Base-by-base conservation (phyloP, 2,888 invertebrate species). In the Diloba caeruleocephala region DNA sequence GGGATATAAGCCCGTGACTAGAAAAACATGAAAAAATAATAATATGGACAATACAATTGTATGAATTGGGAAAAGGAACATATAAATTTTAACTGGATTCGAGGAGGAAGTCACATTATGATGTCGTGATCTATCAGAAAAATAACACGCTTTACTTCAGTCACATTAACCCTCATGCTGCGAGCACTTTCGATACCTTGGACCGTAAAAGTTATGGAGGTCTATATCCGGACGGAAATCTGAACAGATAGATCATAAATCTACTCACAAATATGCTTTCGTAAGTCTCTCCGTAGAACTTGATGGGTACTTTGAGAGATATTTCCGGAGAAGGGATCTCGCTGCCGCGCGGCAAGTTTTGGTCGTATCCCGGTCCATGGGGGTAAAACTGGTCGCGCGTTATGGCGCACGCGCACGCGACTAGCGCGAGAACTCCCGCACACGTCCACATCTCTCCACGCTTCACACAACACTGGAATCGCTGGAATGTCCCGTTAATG, bases 231-330 rank as follows among this genome's bases (percentile, higher is more conserved):
- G 1, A n/a, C 3, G 1, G 8, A n/a, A 1, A 0, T 25, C 8
- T 0, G 2, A 17, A 17, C 17, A n/a, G n/a, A 21, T 25, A 17
- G 3, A 38, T 21, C 9, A 61, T 13, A 60, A 48, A 48, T 48
- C 5, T 77, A 98, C 98, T 98, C 92, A 98, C 98, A 88, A 94
- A 98, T 76, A 98, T 93, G 25, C 95, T 94, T 48, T 96, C 95
- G 85, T 97, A 98, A 59, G 91, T 90, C 67, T 96, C 95, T 69
- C 96, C 97, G 84, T 96, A 98, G 90, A 98, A 98, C 39, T 95
- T 93, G 46, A 98, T 94, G 1, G 98, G 97, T 26, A 96, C 96
- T 76, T 93, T 94, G 1, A 98, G 93, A 2, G 82, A 79, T 4
- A 96, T 88, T 81, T 96, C 96, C 0, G 94, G 93, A 8, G 96